Percentiles rank a stretch among this genome's conserved stretches.
phyloP scores from a whole-genome alignment of 2,113 vertebrate genomes.

The Aspiorhynchus laticeps region DNA sequence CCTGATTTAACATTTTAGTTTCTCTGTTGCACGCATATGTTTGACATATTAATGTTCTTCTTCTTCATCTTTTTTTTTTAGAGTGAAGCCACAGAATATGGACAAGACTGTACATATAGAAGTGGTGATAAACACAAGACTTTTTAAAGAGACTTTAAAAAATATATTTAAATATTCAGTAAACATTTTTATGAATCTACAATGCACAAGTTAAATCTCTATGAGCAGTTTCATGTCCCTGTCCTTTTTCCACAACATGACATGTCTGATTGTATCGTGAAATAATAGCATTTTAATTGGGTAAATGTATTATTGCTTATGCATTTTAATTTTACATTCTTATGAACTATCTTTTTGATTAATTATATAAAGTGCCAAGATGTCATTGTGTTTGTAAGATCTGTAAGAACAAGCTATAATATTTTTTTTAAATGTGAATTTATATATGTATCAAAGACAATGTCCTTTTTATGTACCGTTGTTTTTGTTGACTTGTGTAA shows the following conservation, averaged over 20 bases:
- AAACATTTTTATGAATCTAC: not conserved
- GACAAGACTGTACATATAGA: not conserved
- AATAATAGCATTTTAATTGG: not conserved
- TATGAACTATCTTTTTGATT: not conserved
- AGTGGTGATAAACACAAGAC: no score
- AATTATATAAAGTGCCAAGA: not conserved
- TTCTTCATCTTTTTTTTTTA: not conserved
- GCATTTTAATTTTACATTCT: not conserved
- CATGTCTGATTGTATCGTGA: not conserved
- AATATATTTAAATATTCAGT: not conserved
- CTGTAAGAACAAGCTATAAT: not conserved
- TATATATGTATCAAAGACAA: not conserved
- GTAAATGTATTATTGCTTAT: not conserved
- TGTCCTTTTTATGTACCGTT: not conserved
- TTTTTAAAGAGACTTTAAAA: not conserved
- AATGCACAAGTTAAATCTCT: not conserved
- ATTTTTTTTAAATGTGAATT: no score
- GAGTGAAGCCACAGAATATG: not conserved
- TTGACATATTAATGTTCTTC: not conserved
- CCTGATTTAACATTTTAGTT: not conserved
- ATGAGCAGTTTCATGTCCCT: not conserved
- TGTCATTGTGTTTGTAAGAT: not conserved
- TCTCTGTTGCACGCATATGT: not conserved
- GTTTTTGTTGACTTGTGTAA: not conserved
- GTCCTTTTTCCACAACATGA: not conserved